Percentiles rank a stretch among this genome's conserved stretches.
These are phyloP conservation scores for Pachypeltis micranthus DNA, from an alignment of 1,140 invertebrate genomes.

Conservation along the genomic window DNA sequence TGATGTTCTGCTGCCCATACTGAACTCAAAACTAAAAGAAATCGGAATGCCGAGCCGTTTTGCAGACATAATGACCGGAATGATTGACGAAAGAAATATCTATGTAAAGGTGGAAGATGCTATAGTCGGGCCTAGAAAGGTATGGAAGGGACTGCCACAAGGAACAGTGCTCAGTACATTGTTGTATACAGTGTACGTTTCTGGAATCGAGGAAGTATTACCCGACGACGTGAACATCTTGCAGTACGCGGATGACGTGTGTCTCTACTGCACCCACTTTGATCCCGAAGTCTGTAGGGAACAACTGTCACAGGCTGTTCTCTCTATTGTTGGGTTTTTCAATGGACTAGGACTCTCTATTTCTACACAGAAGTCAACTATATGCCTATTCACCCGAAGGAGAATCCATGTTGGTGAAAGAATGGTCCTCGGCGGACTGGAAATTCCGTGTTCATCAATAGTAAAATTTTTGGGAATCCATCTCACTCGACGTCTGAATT, in stretches of 20 bases:
- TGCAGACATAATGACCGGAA: background rate
- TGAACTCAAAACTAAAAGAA: background rate
- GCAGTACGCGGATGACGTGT: slow-evolving; percentile 9
- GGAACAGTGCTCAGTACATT: background rate
- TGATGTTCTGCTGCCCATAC: background rate
- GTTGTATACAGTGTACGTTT: background rate
- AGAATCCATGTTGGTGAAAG: background rate
- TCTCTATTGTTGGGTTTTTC: background rate
- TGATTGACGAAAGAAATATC: background rate
- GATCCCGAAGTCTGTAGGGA: background rate
- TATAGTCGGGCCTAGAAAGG: background rate
- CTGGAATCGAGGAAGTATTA: background rate
- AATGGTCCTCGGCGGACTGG: background rate
- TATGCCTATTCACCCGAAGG: slow-evolving; percentile 6
- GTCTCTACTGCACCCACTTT: background rate
- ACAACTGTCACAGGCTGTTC: background rate
- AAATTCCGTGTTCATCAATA: background rate
- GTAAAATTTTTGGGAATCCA: background rate
- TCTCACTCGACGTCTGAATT: background rate
- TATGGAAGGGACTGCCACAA: background rate
- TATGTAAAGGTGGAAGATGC: background rate
- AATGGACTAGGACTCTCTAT: background rate
- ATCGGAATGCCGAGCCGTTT: background rate
- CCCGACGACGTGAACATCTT: background rate
- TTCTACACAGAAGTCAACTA: background rate